Evolutionary conservation across 2,113 vertebrate species (phyloP), one percentile per base, ranked within the genome.

Genomic region (Sinocyclocheilus anophthalmus): DNA sequence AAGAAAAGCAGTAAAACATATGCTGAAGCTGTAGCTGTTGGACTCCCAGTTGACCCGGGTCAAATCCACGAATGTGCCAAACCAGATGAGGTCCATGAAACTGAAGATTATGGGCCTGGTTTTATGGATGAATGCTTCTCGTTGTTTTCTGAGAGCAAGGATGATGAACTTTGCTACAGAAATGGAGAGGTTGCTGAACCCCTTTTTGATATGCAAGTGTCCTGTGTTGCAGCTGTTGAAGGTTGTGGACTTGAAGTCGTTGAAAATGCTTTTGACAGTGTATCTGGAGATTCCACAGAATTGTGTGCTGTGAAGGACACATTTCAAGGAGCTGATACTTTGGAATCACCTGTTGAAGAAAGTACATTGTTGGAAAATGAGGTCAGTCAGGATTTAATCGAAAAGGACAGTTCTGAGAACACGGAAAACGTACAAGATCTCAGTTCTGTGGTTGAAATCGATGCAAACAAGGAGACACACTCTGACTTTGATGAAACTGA

Each of bases 11-110:
- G 14, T 83, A 87, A 87, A 86, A 76, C 83, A 0, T 89, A 89
- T 59, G 88, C 86, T 61, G 88, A 89, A 57, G 86, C 30, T 39
- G 61, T 87, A 26, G 77, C 65, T n/a, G 73, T 57, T 48, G 87
- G 89, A 73, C 70, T 87, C 7, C 37, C 76, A 37, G 13, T 57
- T 81, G 70, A 87, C 16, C 9, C 6, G 2, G 26, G 14, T 59
- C 72, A 83, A n/a, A 65, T 53, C 45, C 59, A 37, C 1, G 26
- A 77, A 33, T 13, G 37, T 57, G 42, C 39, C 75, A 72, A 82
- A 84, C 63, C 37, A 11, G 33, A 57, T 2, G 30, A 77, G 42
- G 16, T 20, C 42, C n/a, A 24, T 70, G 61, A 83, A 30, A 76
- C 37, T 63, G 82, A 86, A 26, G 22, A 18, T 50, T 48, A 67